A percentile compares a stretch with the other conserved stretches of the same genome.
Conservation (phyloP, 2,797 vertebrate genomes). For the Urocyon cinereoargenteus region DNA sequence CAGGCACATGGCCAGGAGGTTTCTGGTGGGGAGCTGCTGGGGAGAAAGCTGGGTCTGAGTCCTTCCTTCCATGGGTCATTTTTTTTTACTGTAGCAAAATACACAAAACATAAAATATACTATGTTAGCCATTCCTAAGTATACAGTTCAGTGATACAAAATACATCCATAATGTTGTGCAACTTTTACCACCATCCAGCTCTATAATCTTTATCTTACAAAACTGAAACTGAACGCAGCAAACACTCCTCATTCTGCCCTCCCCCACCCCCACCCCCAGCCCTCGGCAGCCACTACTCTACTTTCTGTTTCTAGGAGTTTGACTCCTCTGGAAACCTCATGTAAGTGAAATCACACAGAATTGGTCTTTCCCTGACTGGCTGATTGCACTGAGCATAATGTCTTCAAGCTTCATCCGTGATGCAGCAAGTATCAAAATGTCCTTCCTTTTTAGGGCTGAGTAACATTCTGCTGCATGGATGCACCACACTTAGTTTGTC, state of each 20-base stretch:
- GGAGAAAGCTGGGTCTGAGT: neutral
- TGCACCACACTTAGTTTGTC: neutral
- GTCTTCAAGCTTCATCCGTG: neutral
- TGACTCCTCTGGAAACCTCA: neutral
- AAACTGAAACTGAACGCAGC: neutral
- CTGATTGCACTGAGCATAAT: neutral
- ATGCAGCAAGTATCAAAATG: rapidly evolving
- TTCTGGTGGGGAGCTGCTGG: neutral
- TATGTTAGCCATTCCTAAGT: neutral
- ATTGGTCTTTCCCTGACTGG: neutral
- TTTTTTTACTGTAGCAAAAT: neutral
- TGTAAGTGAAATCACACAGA: neutral
- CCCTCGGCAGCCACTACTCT: neutral
- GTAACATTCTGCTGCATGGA: rapidly evolving
- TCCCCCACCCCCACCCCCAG: rapidly evolving
- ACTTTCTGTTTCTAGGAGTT: neutral
- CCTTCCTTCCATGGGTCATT: neutral
- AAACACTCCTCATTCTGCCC: neutral
- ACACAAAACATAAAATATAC: neutral
- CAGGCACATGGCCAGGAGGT: rapidly evolving
- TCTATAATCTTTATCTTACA: neutral
- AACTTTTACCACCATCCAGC: neutral
- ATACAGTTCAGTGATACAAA: neutral
- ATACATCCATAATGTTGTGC: too few species aligned
- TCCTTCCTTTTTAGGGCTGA: neutral